These are phyloP conservation scores for Chrysopilus asiliformis DNA, from an alignment of 2,888 invertebrate genomes.

Conservation along the genomic window DNA sequence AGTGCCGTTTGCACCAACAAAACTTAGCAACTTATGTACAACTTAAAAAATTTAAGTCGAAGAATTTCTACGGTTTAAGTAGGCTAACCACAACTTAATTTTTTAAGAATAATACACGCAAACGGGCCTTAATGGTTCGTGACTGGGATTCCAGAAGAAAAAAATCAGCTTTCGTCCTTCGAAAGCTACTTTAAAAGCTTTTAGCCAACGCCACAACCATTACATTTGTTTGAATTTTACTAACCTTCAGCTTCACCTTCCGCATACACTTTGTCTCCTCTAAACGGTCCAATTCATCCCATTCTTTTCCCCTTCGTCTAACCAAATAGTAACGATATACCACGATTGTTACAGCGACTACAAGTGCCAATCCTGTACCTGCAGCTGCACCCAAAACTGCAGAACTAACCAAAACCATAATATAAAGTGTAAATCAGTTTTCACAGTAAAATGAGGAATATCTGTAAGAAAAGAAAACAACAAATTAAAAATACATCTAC, in stretches of 20 bases:
- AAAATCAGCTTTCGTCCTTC: neutral
- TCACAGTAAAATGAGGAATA: neutral
- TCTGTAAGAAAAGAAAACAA: neutral
- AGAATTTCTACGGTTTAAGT: too few species aligned
- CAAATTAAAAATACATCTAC: too few species aligned
- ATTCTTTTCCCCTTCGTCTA: slow-evolving; percentile 44
- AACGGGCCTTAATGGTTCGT: too few species aligned
- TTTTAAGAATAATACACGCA: too few species aligned
- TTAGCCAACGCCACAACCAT: slow-evolving; percentile 1
- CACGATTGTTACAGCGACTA: slow-evolving; percentile 51
- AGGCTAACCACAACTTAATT: too few species aligned
- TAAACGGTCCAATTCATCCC: slow-evolving; percentile 45
- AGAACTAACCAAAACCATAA: slow-evolving; percentile 46
- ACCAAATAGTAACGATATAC: slow-evolving; percentile 50
- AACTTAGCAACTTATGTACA: too few species aligned
- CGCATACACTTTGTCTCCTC: slow-evolving; percentile 35
- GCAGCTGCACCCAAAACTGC: slow-evolving; percentile 53
- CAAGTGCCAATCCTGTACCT: slow-evolving; percentile 49
- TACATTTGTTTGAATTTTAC: slow-evolving; percentile 14
- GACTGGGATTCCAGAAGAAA: neutral
- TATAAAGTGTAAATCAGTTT: neutral
- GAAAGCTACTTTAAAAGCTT: slow-evolving; percentile 4
- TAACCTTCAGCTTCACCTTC: slow-evolving; percentile 32
- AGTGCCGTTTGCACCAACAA: too few species aligned
- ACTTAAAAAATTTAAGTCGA: too few species aligned